These are phyloP conservation scores for Haemorhous mexicanus DNA, from an alignment of 2,113 vertebrate species.

Conservation along the genomic window DNA sequence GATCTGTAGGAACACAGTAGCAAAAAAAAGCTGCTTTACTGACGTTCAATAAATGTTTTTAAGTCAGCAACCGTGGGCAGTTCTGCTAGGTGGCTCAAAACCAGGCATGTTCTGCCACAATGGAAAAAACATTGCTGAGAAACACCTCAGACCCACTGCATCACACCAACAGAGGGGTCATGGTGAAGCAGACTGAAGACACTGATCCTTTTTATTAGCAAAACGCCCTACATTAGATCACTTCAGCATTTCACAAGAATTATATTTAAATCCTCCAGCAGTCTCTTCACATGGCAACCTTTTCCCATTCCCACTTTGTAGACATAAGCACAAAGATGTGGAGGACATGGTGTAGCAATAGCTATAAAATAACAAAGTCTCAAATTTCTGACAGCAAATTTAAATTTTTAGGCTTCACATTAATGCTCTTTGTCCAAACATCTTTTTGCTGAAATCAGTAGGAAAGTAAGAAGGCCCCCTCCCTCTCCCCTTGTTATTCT, in stretches of 20 bases:
- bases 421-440: not conserved
- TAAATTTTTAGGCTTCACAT: not conserved
- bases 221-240: not conserved
- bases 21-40: not conserved
- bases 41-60: not conserved
- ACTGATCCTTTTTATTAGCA: not conserved
- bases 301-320: not conserved
- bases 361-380: not conserved
- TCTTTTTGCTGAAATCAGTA: not conserved
- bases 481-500: not conserved
- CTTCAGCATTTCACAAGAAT: not conserved
- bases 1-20: not conserved
- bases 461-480: not conserved
- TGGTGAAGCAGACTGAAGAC: not conserved
- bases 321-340: fast-evolving
- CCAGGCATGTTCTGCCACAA: not conserved
- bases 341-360: not conserved
- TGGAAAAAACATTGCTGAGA: not conserved
- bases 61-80: not conserved
- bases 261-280: not conserved
- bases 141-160: not conserved
- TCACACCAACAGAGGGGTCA: not conserved
- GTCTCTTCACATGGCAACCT: not conserved
- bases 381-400: not conserved
- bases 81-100: not conserved